Base-by-base conservation (phyloP, 1,140 invertebrate genomes). In the Sarcophaga bullata region DNA sequence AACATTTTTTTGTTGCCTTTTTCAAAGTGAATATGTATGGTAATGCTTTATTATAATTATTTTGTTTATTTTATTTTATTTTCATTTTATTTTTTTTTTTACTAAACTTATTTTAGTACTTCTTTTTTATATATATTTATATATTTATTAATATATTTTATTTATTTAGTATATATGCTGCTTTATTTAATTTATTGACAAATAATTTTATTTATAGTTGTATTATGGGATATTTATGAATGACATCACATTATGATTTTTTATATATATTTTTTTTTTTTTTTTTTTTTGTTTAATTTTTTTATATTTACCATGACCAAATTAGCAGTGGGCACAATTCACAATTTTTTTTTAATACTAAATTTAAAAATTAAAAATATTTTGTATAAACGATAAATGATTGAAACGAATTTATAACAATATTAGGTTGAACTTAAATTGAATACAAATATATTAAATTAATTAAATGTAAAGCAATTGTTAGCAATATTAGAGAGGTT, bases 231-330 rank as follows among this genome's bases (percentile, higher is more conserved):
- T 78, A 50, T 78, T 76, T 78, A 78, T 50, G 48, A 17, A 78
- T 78, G 75, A 78, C 75, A 78, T 78, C 75, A 78, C 75, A 78
- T 78, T 78, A 78, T 78, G 75, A 52, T 78, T 76, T 80, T 80
- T 80, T 80, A 10, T 52, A 80, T 52, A 68, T 68, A 5, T 81
- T 62, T 62, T n/a, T 54, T 52, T 54, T 10, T 52, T 58, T 52
- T 62, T 81, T 81, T 68, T 37, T 52, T 81, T 81, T 62, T 81
- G 6, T 47, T 52, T 81, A 68, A 17, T 81, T 72, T 49, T 81
- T 58, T 25, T 81, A 58, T 81, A 47, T 37, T 37, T 37, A 17
- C 19, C 62, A 25, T 68, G 75, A 50, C 75, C 75, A 76, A 76
- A 48, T 76, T 49, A 37, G 58, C 75, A 78, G 75, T 78, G 75